Base-by-base conservation (phyloP, 2,113 vertebrate genomes). In the Oxyura jamaicensis region DNA sequence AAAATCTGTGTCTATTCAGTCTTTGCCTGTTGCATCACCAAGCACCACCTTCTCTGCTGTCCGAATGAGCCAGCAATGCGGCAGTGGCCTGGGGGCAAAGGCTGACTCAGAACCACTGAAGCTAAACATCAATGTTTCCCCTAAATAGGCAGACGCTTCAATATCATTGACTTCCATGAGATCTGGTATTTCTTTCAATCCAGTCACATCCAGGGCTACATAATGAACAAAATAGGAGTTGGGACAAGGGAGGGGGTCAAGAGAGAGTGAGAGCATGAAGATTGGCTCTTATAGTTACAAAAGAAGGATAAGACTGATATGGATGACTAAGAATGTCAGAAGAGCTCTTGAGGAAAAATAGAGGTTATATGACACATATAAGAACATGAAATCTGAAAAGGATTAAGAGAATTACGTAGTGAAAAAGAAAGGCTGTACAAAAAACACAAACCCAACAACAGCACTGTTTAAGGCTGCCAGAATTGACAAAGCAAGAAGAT, bases 91-190 rank as follows among this genome's bases (percentile, higher is more conserved):
- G 41, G 78, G 92, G 96, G 95, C 91, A 96, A 91, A 92, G 93
- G 90, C 91, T 97, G 96, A 97, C 94, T 97, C 97, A 96, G 95
- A 97, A 76, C 55, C 93, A 68, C 91, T 84, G 96, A 82, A 95
- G 91, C 95, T 85, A 92, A 96, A 96, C 88, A 90, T 91, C 91
- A 68, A 95, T 91, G 92, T 84, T 96, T 81, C 96, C 86, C 93
- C 86, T 92, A 95, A 96, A 95, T 92, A 95, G 90, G 88, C 92
- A 96, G 77, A 69, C 69, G 67, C 63, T 83, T 97, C 96, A 89
- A 91, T 96, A 93, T 91, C 91, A 92, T 86, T 74, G 93, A 96
- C 86, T 94, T 90, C 67, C 73, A 85, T 71, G 83, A 93, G 87
- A 90, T 80, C 78, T 86, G 77, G 41, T 83, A 80, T 80, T 96